Evolutionary conservation across 2,888 invertebrate genomes (phyloP).

Genomic region (Malachius bipustulatus): DNA sequence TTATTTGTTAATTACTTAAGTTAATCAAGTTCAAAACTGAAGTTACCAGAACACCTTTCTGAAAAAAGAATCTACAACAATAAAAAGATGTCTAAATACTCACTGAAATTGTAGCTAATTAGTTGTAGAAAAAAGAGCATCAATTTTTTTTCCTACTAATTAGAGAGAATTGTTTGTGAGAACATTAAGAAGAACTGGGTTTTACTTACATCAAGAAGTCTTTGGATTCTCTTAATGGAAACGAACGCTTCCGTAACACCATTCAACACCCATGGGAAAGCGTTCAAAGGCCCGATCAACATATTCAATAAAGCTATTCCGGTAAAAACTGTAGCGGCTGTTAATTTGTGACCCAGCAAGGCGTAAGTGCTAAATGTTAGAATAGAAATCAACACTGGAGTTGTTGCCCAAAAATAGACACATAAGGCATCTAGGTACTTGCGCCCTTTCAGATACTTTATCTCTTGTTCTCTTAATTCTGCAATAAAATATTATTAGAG

Average conservation of each 20-base stretch:
- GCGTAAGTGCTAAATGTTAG: conserved; percentile 72
- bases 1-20: too few species aligned
- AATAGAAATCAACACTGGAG: conserved; percentile 81
- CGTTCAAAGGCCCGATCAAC: conserved; percentile 90
- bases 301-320: conserved; percentile 90
- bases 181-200: too few species aligned
- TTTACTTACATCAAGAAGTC: conserved; percentile 57
- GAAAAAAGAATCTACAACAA: conserved; percentile 5
- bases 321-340: conserved; percentile 87
- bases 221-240: conserved; percentile 77
- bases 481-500: conserved; percentile 17
- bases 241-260: conserved; percentile 95
- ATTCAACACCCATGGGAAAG: conserved; percentile 97
- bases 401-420: conserved; percentile 98
- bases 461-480: conserved; percentile 58
- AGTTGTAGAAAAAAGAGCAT: too few species aligned
- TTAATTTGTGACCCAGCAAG: conserved; percentile 62
- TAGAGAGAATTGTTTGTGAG: too few species aligned
- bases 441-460: conserved; percentile 66
- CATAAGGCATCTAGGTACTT: conserved; percentile 96
- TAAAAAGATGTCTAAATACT: not conserved
- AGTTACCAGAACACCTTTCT: too few species aligned
- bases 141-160: too few species aligned
- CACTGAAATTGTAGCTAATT: too few species aligned
- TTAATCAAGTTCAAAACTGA: too few species aligned